Conservation (phyloP, 2,797 vertebrate genomes). For the Mustela erminea region DNA sequence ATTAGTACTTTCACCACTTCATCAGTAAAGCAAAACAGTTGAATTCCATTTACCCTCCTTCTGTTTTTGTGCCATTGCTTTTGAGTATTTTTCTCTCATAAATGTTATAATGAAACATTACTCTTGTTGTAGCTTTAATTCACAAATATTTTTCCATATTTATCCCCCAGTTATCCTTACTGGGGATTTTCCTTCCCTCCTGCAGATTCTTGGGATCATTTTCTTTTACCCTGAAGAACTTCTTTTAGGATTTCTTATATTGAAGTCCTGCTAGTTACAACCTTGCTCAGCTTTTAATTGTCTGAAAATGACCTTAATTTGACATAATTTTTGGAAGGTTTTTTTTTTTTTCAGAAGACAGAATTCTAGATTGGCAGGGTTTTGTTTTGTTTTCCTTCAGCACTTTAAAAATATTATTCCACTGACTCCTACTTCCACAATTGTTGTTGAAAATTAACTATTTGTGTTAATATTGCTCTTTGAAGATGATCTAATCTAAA, state of each 20-base stretch:
- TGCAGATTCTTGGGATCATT: not conserved
- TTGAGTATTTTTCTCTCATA: not conserved
- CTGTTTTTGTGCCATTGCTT: not conserved
- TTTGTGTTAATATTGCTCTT: not conserved
- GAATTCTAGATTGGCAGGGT: not conserved
- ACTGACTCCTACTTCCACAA: not conserved
- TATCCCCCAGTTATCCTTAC: not conserved
- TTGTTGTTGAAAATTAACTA: not conserved
- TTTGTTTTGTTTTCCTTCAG: not conserved
- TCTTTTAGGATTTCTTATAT: not conserved
- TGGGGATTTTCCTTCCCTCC: not conserved
- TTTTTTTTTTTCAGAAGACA: not conserved
- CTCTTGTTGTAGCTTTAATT: not conserved
- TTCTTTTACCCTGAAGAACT: not conserved
- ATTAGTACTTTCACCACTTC: not conserved
- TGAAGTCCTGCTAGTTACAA: not conserved
- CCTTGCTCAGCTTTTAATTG: not conserved
- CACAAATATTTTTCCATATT: not conserved
- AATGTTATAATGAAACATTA: not conserved
- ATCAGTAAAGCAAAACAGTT: not conserved
- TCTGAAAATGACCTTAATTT: slow-evolving; percentile 16
- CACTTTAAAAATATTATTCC: slow-evolving; percentile 1
- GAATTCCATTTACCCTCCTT: not conserved
- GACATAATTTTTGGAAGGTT: not conserved
- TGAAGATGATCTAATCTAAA: not conserved